These are phyloP conservation scores for Bombus superbus DNA, from an alignment of 1,140 invertebrate species.

Conservation along the genomic window DNA sequence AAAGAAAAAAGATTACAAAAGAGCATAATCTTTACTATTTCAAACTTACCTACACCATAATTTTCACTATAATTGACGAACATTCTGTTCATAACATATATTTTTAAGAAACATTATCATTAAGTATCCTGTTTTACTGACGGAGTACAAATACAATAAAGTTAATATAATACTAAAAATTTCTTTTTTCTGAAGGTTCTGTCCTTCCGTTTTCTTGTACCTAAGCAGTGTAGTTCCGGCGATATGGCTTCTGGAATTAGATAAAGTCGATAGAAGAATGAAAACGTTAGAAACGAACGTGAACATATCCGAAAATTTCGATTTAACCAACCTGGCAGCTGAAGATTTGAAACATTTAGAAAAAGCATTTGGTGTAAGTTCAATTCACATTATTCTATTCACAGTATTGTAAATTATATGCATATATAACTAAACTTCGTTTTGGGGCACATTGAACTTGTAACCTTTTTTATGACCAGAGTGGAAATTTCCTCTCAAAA, in stretches of 20 bases:
- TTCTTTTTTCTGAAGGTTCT: conserved; percentile 86
- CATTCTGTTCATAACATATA: neutral
- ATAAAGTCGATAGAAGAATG: conserved; percentile 89
- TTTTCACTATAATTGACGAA: neutral
- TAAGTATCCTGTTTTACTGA: neutral
- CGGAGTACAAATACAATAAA: neutral
- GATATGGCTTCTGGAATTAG: conserved; percentile 92
- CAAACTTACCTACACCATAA: neutral
- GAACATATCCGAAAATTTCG: conserved; percentile 80
- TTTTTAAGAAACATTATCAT: too few species aligned
- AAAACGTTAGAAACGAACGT: conserved; percentile 83
- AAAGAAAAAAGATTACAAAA: neutral
- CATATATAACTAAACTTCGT: too few species aligned
- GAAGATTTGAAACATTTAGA: conserved; percentile 84
- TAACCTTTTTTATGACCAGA: too few species aligned
- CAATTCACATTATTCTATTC: conserved; percentile 1
- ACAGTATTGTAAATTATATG: neutral
- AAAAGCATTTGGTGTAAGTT: conserved; percentile 83
- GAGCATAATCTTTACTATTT: neutral
- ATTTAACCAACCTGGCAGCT: conserved; percentile 80
- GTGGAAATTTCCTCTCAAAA: too few species aligned
- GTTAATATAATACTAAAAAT: too few species aligned
- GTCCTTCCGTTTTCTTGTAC: conserved; percentile 93
- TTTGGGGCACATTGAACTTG: too few species aligned
- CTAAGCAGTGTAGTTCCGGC: conserved; percentile 91